These are phyloP conservation scores for Sympetrum striolatum DNA, from an alignment of 2,888 invertebrate species.

Conservation along the genomic window DNA sequence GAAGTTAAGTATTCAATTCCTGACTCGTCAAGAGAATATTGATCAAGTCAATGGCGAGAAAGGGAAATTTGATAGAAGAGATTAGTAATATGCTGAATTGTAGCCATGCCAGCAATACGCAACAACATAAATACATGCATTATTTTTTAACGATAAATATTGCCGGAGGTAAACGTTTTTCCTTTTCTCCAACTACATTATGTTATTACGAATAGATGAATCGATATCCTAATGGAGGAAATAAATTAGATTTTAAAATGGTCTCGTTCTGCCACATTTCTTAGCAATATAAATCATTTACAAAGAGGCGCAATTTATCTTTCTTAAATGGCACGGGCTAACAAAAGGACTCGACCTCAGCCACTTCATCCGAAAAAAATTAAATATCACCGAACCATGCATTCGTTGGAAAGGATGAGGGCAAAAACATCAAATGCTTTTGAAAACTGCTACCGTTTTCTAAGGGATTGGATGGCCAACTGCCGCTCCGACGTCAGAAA, in stretches of 20 bases:
- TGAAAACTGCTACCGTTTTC: not conserved
- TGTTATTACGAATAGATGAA: too few species aligned
- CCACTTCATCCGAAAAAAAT: not conserved
- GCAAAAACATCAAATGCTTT: constrained; percentile 2
- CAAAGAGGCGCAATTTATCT: not conserved
- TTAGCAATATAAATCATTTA: not conserved
- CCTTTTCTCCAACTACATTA: too few species aligned
- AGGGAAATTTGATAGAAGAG: too few species aligned
- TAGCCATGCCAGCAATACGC: too few species aligned
- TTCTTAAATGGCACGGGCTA: not conserved
- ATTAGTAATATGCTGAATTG: too few species aligned
- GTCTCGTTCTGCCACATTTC: not conserved
- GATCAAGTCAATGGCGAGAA: too few species aligned
- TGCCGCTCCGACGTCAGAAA: not conserved
- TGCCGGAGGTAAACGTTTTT: too few species aligned
- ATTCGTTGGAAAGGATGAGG: not conserved
- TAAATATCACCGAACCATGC: not conserved
- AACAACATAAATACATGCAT: too few species aligned
- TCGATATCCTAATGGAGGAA: not conserved
- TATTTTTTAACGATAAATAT: too few species aligned
- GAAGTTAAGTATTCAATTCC: too few species aligned
- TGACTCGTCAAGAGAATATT: too few species aligned
- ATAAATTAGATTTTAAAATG: not conserved
- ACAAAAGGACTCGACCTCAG: not conserved
- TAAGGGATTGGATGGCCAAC: not conserved